Evolutionary conservation across 1,140 invertebrate genomes (phyloP).

Genomic region (Pteromalus puparum): DNA sequence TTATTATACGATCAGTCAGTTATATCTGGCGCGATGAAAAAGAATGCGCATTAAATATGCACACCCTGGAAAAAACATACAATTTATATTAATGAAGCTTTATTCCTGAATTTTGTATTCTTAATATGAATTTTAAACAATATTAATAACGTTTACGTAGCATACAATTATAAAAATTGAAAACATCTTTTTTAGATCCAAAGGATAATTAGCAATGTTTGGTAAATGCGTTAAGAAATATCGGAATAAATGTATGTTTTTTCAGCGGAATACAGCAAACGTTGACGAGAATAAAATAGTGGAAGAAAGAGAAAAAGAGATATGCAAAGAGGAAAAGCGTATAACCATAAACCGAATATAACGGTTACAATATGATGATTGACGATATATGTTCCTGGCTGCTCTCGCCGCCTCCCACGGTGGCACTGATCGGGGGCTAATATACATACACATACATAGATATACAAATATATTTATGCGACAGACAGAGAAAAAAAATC

Average conservation of each 20-base stretch:
- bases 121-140: conserved; percentile 11
- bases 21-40: conserved; percentile 5
- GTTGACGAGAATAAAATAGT: conserved; percentile 11
- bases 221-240: not conserved
- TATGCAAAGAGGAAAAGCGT: conserved; percentile 6
- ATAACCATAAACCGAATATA: conserved; percentile 10
- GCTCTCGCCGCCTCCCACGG: conserved; percentile 42
- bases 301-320: conserved; percentile 9
- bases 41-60: not conserved
- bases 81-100: not conserved
- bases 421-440: conserved; percentile 37
- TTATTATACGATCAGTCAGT: conserved; percentile 25
- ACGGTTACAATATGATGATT: conserved; percentile 13
- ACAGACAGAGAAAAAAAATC: conserved; percentile 17
- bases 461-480: conserved; percentile 45
- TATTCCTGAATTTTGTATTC: not conserved
- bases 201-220: not conserved
- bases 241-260: conserved; percentile 32
- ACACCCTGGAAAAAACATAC: conserved; percentile 42
- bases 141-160: not conserved
- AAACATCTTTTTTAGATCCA: not conserved
- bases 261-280: conserved; percentile 18
- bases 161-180: not conserved
- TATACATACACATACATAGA: conserved; percentile 45
- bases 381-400: conserved; percentile 51